These are phyloP conservation scores for Vulpes ferrilata DNA, from an alignment of 2,113 vertebrate species.

Conservation along the genomic window DNA sequence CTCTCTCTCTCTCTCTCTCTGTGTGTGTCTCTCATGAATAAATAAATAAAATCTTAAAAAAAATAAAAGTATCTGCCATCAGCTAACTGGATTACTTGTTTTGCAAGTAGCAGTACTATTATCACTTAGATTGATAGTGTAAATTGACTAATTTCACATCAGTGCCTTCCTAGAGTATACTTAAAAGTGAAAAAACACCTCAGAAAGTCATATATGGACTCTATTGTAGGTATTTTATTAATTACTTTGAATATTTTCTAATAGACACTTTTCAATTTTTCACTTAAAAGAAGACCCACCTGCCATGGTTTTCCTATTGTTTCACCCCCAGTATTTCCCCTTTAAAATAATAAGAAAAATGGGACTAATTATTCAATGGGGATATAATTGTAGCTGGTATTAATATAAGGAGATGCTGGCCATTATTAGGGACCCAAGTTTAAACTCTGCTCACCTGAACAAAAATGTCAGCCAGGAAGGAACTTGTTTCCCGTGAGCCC, in stretches of 20 bases:
- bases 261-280: not conserved
- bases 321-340: not conserved
- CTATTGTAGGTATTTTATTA: constrained; percentile 30
- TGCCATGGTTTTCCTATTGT: not conserved
- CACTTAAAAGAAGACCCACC: not conserved
- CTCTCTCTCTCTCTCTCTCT: too few relatives aligned
- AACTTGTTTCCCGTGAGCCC: not conserved
- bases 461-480: not conserved
- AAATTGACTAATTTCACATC: constrained; percentile 8
- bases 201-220: not conserved
- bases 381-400: not conserved
- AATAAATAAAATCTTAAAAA: too few relatives aligned
- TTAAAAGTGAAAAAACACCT: constrained; percentile 15
- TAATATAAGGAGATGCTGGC: not conserved
- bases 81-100: constrained; percentile 19
- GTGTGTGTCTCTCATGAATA: too few relatives aligned
- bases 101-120: not conserved
- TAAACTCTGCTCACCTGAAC: not conserved
- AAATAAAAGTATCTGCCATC: constrained; percentile 3
- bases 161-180: not conserved
- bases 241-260: constrained; percentile 51
- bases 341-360: not conserved
- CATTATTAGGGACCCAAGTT: not conserved
- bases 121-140: not conserved
- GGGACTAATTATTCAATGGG: not conserved